Percentiles rank a stretch among this genome's conserved stretches.
Evolutionary conservation across 2,888 invertebrate species (phyloP).

Genomic region (Hypsopygia costalis): DNA sequence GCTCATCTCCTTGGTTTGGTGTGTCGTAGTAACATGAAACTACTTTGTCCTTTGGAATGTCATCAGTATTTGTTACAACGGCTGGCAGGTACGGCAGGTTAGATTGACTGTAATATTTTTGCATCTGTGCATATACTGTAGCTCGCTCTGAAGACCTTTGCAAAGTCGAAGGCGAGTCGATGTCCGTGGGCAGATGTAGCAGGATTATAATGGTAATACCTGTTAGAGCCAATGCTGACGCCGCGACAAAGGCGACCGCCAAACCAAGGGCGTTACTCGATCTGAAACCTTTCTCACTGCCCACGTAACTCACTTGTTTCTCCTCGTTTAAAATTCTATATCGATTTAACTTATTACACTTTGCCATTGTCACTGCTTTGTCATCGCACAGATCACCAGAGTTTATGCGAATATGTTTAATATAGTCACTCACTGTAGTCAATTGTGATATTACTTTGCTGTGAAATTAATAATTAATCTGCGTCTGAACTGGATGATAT

Average conservation of each 20-base stretch:
- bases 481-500: no score
- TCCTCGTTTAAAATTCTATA: background rate
- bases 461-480: no score
- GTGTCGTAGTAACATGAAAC: constrained; percentile 86
- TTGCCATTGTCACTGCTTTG: background rate
- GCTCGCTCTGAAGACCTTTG: background rate
- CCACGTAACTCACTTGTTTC: background rate
- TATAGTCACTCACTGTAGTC: no score
- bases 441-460: no score
- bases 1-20: constrained; percentile 44
- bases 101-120: background rate
- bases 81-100: background rate
- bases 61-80: background rate
- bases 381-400: no score
- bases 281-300: background rate
- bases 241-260: background rate
- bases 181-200: background rate
- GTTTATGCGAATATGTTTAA: no score
- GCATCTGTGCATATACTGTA: background rate
- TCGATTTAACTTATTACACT: background rate
- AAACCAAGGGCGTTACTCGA: background rate
- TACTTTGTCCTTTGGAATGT: constrained; percentile 25
- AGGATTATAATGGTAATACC: background rate
- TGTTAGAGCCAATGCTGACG: background rate
- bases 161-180: background rate